phyloP scores from a whole-genome alignment of 2,797 vertebrate species.

The Pseudochirops corinnae region DNA sequence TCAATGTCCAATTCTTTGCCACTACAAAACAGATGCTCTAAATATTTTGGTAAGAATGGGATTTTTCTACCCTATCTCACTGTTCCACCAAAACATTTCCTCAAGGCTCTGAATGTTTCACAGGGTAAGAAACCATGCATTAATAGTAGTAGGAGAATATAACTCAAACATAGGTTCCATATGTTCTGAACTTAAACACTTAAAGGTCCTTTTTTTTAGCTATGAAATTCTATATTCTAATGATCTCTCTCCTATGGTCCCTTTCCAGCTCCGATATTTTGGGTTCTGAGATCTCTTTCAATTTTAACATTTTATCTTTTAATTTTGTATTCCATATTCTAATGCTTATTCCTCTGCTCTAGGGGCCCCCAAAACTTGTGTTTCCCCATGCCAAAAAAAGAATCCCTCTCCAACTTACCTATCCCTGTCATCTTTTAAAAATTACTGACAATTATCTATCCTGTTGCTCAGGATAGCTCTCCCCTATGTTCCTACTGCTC shows the following conservation, averaged over 20 bases:
- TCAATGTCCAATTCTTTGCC: too few relatives aligned
- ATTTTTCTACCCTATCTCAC: neutral
- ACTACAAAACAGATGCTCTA: too few relatives aligned
- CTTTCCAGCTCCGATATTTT: too few relatives aligned
- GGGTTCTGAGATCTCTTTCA: neutral
- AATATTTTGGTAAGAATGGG: too few relatives aligned
- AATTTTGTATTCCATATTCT: neutral
- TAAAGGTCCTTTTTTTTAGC: neutral
- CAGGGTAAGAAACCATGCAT: neutral
- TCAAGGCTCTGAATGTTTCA: neutral
- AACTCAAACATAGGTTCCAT: neutral
- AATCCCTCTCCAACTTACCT: neutral
- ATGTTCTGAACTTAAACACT: neutral
- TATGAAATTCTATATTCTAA: neutral
- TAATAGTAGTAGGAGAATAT: neutral
- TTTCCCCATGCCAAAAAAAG: neutral
- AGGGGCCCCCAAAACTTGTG: neutral
- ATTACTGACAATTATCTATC: neutral
- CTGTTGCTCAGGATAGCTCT: neutral
- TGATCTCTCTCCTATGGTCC: neutral
- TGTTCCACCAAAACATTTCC: neutral
- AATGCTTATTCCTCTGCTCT: neutral
- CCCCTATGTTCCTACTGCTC: neutral
- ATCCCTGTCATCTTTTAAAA: neutral
- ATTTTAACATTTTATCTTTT: neutral